Evolutionary conservation across 1,140 invertebrate species (phyloP).

Genomic region (Drosophila persimilis): DNA sequence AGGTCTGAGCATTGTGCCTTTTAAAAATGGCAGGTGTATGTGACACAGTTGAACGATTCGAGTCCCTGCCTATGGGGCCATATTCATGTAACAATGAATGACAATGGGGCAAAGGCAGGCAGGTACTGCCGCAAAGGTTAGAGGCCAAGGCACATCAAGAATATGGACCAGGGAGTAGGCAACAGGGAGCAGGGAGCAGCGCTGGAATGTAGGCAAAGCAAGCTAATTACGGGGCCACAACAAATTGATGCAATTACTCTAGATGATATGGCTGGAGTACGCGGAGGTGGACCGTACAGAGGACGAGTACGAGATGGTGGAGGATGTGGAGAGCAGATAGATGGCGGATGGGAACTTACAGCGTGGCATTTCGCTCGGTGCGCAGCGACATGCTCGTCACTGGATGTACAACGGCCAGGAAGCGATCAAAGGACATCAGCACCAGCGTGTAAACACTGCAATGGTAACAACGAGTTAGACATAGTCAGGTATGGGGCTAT

Average conservation of each 20-base stretch:
- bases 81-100: too few species aligned
- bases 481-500: neutral
- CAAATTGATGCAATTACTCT: conserved; percentile 44
- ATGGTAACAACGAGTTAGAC: neutral
- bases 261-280: neutral
- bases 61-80: too few species aligned
- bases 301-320: too few species aligned
- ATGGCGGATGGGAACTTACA: conserved; percentile 64
- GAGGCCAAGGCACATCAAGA: neutral
- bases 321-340: neutral
- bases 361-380: conserved; percentile 92
- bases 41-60: too few species aligned
- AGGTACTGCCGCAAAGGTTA: too few species aligned
- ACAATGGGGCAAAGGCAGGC: too few species aligned
- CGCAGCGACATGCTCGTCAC: conserved; percentile 94
- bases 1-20: too few species aligned
- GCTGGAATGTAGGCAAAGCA: neutral
- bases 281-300: too few species aligned
- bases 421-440: conserved; percentile 97
- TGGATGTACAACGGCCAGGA: conserved; percentile 97
- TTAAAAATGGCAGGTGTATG: too few species aligned
- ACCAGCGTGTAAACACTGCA: conserved; percentile 91
- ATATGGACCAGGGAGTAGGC: neutral
- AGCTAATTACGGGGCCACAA: conserved; percentile 27
- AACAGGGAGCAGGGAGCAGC: neutral